Evolutionary conservation across 23 tunicate genomes (phyloP).

Genomic region (Corella eumyota): DNA sequence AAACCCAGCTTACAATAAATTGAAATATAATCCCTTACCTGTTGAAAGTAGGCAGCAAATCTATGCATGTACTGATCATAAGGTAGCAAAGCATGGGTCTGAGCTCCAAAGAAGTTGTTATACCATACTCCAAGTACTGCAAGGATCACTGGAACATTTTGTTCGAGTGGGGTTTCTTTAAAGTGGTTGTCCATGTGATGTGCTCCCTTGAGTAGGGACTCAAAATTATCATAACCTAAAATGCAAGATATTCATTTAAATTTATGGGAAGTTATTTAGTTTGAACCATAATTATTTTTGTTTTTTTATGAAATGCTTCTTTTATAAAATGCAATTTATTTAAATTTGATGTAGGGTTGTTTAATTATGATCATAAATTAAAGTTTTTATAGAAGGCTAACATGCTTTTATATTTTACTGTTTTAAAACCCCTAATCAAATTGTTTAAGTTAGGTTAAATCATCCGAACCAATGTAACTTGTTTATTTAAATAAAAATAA

Average conservation of each 20-base stretch:
- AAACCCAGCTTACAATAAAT: background rate
- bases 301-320: no score
- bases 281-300: no score
- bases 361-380: no score
- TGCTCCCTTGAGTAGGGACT: slow-evolving; percentile 74
- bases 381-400: no score
- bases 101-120: slow-evolving; percentile 92
- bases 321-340: no score
- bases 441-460: no score
- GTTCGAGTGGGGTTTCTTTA: slow-evolving; percentile 39
- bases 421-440: no score
- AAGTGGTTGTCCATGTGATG: slow-evolving; percentile 94
- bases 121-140: slow-evolving; percentile 94
- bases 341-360: no score
- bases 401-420: no score
- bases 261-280: no score
- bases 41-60: slow-evolving; percentile 99
- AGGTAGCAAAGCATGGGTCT: slow-evolving; percentile 94
- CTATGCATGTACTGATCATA: slow-evolving; percentile 98
- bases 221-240: slow-evolving; percentile 79
- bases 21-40: slow-evolving; percentile 23
- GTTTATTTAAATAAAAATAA: background rate
- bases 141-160: slow-evolving; percentile 73
- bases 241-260: no score
- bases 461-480: no score